phyloP scores from a whole-genome alignment of 64 coral and sea anemone genomes.

The Porites australiensis region DNA sequence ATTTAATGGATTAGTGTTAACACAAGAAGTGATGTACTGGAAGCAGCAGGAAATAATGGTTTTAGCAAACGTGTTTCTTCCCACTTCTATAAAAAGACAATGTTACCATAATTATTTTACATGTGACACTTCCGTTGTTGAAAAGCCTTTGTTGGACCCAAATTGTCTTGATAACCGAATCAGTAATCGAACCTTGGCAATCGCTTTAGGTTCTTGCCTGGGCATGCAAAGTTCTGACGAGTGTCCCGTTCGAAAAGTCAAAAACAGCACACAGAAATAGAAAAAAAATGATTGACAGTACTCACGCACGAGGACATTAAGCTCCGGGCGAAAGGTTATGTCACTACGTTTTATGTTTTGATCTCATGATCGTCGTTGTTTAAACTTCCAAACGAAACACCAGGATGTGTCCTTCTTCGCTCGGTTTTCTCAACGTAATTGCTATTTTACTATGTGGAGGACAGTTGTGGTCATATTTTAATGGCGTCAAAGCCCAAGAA shows the following conservation, averaged over 20 bases:
- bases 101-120: too few species aligned
- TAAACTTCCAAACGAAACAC: not conserved
- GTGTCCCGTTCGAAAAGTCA: not conserved
- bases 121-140: too few species aligned
- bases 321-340: not conserved
- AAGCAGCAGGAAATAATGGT: too few species aligned
- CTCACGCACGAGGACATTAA: not conserved
- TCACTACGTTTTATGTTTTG: not conserved
- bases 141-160: too few species aligned
- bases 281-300: conserved; percentile 10
- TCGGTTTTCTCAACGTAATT: not conserved
- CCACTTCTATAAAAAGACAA: too few species aligned
- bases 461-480: not conserved
- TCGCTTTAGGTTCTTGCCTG: not conserved
- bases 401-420: not conserved
- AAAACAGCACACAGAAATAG: not conserved
- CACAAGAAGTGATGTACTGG: too few species aligned
- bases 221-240: not conserved
- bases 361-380: not conserved
- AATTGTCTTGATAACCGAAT: too few species aligned
- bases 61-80: too few species aligned
- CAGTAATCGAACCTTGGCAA: too few species aligned
- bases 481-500: not conserved
- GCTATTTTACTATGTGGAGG: not conserved
- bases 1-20: too few species aligned